Evolutionary conservation across 2,888 invertebrate species (phyloP).

Genomic region (Phragmatobia fuliginosa): DNA sequence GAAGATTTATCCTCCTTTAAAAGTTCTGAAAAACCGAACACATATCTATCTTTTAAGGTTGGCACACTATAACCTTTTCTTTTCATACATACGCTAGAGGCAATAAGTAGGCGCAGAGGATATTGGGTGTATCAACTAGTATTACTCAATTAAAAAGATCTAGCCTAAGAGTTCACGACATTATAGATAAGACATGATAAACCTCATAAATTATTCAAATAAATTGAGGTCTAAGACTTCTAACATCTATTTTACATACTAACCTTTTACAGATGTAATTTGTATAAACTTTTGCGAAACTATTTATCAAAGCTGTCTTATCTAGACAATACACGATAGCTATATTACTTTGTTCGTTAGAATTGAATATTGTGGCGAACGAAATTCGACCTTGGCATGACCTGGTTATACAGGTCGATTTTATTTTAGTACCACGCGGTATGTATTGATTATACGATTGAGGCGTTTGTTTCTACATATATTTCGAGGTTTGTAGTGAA

Average conservation of each 20-base stretch:
- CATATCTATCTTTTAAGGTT: too few relatives aligned
- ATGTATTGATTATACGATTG: constrained; percentile 45
- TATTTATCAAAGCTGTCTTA: neutral
- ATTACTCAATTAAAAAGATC: too few relatives aligned
- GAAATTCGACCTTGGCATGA: constrained; percentile 51
- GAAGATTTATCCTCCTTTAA: too few relatives aligned
- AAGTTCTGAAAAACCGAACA: too few relatives aligned
- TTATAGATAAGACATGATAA: neutral
- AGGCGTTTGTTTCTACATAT: constrained; percentile 13
- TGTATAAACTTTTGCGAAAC: neutral
- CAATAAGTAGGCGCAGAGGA: too few relatives aligned
- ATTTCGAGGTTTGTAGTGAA: constrained; percentile 11
- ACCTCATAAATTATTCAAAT: neutral
- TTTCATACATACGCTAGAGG: too few relatives aligned
- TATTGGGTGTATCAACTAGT: too few relatives aligned
- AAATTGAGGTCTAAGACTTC: neutral
- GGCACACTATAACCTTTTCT: too few relatives aligned
- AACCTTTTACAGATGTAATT: neutral
- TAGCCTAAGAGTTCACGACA: too few relatives aligned
- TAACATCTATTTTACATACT: neutral
- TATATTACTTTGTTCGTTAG: constrained; percentile 26
- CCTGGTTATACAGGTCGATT: constrained; percentile 52
- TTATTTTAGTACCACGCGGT: constrained; percentile 46
- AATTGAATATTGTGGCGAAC: constrained; percentile 30
- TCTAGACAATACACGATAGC: constrained; percentile 29